Percentiles rank a stretch among this genome's conserved stretches.
Conservation (phyloP, 2,888 invertebrate genomes). For the Odontocerum albicorne region DNA sequence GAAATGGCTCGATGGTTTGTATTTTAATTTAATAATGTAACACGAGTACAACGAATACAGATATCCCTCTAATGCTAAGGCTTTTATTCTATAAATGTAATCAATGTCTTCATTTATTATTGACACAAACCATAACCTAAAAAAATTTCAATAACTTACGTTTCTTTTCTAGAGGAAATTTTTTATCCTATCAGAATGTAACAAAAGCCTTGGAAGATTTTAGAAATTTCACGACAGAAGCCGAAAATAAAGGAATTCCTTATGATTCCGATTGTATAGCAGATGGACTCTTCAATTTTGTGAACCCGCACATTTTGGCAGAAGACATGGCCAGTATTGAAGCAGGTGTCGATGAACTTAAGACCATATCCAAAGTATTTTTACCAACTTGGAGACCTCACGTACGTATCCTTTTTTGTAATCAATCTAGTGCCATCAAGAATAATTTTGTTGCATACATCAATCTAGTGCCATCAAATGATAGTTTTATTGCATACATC, state of each 20-base stretch:
- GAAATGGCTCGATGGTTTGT: too few species aligned
- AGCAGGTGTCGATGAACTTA: not conserved
- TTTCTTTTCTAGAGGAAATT: slow-evolving; percentile 6
- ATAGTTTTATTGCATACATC: too few species aligned
- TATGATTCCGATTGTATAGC: slow-evolving; percentile 33
- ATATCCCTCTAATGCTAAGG: too few species aligned
- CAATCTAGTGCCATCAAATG: too few species aligned
- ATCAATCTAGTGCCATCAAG: not conserved
- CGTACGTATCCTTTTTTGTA: slow-evolving; percentile 16
- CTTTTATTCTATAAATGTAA: too few species aligned
- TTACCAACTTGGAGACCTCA: slow-evolving; percentile 31
- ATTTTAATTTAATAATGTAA: not conserved
- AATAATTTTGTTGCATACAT: too few species aligned
- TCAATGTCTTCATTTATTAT: too few species aligned
- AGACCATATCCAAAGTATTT: slow-evolving; percentile 17
- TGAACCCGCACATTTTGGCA: slow-evolving; percentile 16
- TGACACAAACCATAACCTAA: too few species aligned
- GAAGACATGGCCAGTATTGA: slow-evolving; percentile 7
- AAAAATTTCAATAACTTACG: not conserved
- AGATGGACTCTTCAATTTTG: slow-evolving; percentile 25
- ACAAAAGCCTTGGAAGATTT: slow-evolving; percentile 8
- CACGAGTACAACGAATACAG: too few species aligned
- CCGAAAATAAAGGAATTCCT: slow-evolving; percentile 6
- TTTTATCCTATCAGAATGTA: not conserved
- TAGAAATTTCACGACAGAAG: slow-evolving; percentile 13